phyloP scores from a whole-genome alignment of 2,113 vertebrate species.

The Hydrochoerus hydrochaeris region DNA sequence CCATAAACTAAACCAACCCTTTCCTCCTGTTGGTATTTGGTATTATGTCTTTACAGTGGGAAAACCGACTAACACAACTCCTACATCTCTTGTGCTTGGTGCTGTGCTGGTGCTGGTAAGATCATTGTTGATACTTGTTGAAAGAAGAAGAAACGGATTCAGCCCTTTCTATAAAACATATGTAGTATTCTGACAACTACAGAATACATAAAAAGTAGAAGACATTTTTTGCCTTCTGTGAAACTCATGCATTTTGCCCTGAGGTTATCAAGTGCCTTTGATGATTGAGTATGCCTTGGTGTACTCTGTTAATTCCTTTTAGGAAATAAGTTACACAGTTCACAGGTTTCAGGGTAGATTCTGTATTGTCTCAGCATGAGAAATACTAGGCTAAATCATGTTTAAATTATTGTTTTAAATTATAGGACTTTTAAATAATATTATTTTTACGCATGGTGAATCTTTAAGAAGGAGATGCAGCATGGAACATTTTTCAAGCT shows the following conservation, averaged over 20 bases:
- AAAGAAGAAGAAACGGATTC: slow-evolving; percentile 21
- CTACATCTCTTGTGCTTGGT: background rate
- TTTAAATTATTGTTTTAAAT: slow-evolving; percentile 32
- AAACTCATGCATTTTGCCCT: background rate
- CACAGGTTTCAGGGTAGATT: background rate
- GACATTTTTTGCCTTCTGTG: background rate
- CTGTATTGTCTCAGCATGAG: background rate
- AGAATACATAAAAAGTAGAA: background rate
- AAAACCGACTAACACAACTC: background rate
- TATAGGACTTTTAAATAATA: background rate
- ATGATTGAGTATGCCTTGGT: background rate
- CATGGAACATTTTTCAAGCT: background rate
- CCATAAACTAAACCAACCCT: background rate
- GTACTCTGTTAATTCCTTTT: background rate
- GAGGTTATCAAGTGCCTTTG: background rate
- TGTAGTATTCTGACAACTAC: background rate
- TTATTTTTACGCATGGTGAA: background rate
- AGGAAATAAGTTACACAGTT: slow-evolving; percentile 8
- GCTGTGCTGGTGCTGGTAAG: background rate
- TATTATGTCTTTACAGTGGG: background rate
- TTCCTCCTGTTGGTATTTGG: background rate
- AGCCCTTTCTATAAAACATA: background rate
- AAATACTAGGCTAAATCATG: background rate
- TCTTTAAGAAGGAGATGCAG: background rate
- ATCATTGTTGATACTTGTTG: background rate